Percentiles rank a stretch among this genome's conserved stretches.
Evolutionary conservation across 2,797 vertebrate genomes (phyloP).

Genomic region (Arrhamphus sclerolepis): DNA sequence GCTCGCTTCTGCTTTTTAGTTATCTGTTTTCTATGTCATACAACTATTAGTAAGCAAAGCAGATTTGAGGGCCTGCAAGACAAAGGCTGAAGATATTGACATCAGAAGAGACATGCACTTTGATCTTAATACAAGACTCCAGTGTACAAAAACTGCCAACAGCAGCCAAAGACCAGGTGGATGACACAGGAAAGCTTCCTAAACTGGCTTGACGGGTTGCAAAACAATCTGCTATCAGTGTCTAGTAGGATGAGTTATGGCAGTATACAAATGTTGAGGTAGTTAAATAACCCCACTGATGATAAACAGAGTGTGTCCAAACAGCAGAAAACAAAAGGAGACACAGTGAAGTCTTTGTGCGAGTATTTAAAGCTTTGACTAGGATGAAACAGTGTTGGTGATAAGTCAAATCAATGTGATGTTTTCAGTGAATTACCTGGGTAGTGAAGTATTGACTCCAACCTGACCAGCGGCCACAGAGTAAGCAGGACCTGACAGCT

Average conservation of each 20-base stretch:
- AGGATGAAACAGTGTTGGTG: constrained; percentile 7
- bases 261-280: neutral
- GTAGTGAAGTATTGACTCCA: constrained; percentile 54
- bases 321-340: neutral
- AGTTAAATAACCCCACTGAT: neutral
- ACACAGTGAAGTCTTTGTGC: neutral
- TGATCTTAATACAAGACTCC: constrained; percentile 1
- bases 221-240: constrained; percentile 1
- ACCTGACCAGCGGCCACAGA: constrained; percentile 41
- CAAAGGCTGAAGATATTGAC: neutral
- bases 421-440: constrained; percentile 54
- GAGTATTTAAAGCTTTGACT: constrained; percentile 15
- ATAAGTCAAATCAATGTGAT: constrained; percentile 55
- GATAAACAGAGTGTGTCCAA: neutral
- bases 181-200: constrained; percentile 3
- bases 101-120: constrained; percentile 3
- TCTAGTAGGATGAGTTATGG: neutral
- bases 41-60: neutral
- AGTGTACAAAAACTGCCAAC: no score
- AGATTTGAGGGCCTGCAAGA: neutral
- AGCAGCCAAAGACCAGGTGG: constrained; percentile 5
- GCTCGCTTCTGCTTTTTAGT: neutral
- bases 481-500: constrained; percentile 47
- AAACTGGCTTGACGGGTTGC: constrained; percentile 1
- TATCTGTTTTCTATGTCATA: neutral